Evolutionary conservation across 53 echinoderm and acorn worm genomes (phyloP), one percentile per base, ranked within the genome.

Genomic region (Luidia sarsii): DNA sequence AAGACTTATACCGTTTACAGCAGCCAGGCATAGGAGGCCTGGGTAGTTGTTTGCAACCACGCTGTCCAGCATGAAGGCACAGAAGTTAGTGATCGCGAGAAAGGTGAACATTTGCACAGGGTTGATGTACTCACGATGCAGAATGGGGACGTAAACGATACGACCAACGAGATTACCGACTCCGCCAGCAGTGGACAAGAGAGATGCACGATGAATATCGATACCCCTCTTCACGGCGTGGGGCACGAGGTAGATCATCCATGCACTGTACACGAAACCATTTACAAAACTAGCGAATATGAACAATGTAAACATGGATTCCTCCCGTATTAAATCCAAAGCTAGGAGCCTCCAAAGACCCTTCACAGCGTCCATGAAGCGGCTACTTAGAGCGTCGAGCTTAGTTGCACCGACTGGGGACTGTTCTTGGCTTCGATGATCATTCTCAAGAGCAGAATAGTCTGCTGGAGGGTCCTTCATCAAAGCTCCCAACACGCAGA

Each of bases 131-230:
- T 52, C 19, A 10, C 38, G 49, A 65, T 84, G 72, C n/a, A 84
- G 62, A 14, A 84, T 34, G 24, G 73, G 84, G 13, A 62, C 84
- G 37, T 80, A 64, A 24, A 68, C 39, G n/a, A 79, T 56, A 28
- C 86, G 64, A 32, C 79, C 79, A 48, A 86, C 45, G 29, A 86
- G 69, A 50, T 70, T 86, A 18, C 86, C 86, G 13, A 79, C 48
- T 2, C 86, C 86, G 3, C 86, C 86, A 4, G 63, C 60, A 3
- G 86, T 67, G 6, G 86, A 86, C 8, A 86, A 60, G 33, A 86
- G 49, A 29, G 79, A 64, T 6, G 86, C 86, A 8, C 48, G 31
- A 4, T 65, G 31, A 4, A 41, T 11, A 7, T 30, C 39, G 25
- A 86, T 79, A 43, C 86, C 86, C 33, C 79, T 79, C 8, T 21